These are phyloP conservation scores for Macrobrachium nipponense DNA, from an alignment of 1,140 invertebrate genomes.

Conservation along the genomic window DNA sequence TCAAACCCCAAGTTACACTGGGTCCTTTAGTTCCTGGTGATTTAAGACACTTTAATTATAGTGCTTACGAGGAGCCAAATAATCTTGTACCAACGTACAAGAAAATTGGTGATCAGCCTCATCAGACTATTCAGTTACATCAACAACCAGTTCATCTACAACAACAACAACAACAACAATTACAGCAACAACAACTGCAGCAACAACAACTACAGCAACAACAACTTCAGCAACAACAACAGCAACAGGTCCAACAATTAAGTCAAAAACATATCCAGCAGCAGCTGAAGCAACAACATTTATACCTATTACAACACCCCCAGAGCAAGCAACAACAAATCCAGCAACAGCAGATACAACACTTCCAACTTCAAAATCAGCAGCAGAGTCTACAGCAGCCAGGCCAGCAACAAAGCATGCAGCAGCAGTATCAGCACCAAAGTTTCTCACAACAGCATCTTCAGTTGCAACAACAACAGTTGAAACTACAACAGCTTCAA, in stretches of 20 bases:
- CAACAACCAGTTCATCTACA: constrained; percentile 17
- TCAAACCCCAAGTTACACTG: constrained; percentile 52
- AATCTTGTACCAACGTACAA: constrained; percentile 55
- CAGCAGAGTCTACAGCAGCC: constrained; percentile 31
- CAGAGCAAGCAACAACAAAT: constrained; percentile 22
- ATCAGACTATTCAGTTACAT: constrained; percentile 22
- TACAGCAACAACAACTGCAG: constrained; percentile 36
- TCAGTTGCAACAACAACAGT: background rate
- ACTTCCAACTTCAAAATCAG: constrained; percentile 46
- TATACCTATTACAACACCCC: background rate
- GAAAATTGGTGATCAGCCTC: constrained; percentile 11
- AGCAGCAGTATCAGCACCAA: constrained; percentile 20
- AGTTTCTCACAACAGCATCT: constrained; percentile 10
- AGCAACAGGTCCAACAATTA: constrained; percentile 25
- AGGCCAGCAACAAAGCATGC: constrained; percentile 38
- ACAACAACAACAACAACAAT: constrained; percentile 28
- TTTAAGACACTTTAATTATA: constrained; percentile 58
- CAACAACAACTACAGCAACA: constrained; percentile 43
- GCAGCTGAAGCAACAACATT: constrained; percentile 20
- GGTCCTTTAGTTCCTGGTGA: constrained; percentile 38
- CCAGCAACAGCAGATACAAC: constrained; percentile 29
- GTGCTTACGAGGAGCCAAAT: constrained; percentile 63
- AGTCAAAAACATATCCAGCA: constrained; percentile 29
- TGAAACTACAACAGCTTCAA: constrained; percentile 31
- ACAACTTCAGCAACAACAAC: constrained; percentile 26